Conservation (phyloP, 1,140 invertebrate species). For the Temnothorax nylanderi region DNA sequence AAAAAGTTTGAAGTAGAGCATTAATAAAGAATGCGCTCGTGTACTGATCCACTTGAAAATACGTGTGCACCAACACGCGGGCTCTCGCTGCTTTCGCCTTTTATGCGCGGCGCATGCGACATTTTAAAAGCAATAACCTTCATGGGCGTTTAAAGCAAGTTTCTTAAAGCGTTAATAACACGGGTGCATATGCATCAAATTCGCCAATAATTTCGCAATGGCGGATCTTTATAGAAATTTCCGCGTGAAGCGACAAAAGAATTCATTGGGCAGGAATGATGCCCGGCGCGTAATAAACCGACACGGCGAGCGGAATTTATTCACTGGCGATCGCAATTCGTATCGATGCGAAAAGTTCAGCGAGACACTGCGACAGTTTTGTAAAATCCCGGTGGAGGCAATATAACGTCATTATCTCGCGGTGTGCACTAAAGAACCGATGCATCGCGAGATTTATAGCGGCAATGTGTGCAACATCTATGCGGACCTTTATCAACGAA, state of each 20-base stretch:
- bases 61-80: conserved; percentile 27
- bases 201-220: conserved; percentile 43
- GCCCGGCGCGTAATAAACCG: conserved; percentile 39
- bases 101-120: conserved; percentile 43
- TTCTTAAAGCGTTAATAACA: conserved; percentile 56
- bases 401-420: conserved; percentile 55
- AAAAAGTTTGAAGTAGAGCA: conserved; percentile 52
- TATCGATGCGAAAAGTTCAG: conserved; percentile 41
- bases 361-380: conserved; percentile 24
- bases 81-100: conserved; percentile 5
- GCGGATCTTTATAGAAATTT: conserved; percentile 41
- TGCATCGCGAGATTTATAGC: conserved; percentile 29
- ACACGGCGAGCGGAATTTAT: conserved; percentile 13
- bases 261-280: conserved; percentile 35
- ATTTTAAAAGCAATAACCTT: conserved; percentile 61
- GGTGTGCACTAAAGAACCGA: background rate
- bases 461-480: conserved; percentile 25
- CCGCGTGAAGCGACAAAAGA: conserved; percentile 50
- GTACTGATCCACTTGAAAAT: conserved; percentile 3
- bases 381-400: conserved; percentile 18
- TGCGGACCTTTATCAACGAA: conserved; percentile 23
- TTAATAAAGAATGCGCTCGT: conserved; percentile 51
- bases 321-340: conserved; percentile 24
- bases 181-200: conserved; percentile 49
- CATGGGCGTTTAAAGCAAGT: conserved; percentile 49